These are phyloP conservation scores for Scaeva pyrastri DNA, from an alignment of 2,888 invertebrate genomes.

Conservation along the genomic window DNA sequence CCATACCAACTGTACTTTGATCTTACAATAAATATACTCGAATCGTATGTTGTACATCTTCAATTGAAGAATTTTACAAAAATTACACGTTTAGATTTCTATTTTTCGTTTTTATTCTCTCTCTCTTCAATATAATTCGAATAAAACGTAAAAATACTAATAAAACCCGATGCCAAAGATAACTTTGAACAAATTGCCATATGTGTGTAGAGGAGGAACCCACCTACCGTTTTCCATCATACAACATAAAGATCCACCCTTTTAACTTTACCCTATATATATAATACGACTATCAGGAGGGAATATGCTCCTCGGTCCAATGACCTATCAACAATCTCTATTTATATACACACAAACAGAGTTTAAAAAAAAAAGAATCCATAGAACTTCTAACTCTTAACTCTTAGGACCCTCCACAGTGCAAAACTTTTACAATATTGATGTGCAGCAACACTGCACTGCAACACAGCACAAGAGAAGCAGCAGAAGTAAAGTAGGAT, in stretches of 20 bases:
- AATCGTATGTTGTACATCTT: background rate
- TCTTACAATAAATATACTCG: background rate
- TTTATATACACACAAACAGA: background rate
- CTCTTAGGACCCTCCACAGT: background rate
- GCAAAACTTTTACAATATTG: constrained; percentile 41
- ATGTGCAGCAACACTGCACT: constrained; percentile 30
- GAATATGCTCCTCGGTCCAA: constrained; percentile 21
- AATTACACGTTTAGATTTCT: constrained; percentile 12
- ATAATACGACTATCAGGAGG: no score
- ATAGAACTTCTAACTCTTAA: background rate
- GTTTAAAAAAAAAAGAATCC: background rate
- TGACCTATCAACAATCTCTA: constrained; percentile 47
- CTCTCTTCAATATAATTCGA: constrained; percentile 6
- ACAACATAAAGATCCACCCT: background rate
- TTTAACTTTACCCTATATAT: background rate
- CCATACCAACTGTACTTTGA: background rate
- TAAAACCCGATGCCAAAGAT: constrained; percentile 1
- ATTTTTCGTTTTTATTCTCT: no score
- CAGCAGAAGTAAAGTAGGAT: constrained; percentile 21
- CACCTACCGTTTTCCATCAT: background rate
- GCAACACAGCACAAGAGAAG: background rate
- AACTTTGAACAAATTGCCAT: constrained; percentile 10
- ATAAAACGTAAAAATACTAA: background rate
- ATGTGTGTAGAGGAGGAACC: no score
- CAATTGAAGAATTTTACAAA: background rate